phyloP scores from a whole-genome alignment of 2,888 invertebrate species.

The Brachyptera risi region DNA sequence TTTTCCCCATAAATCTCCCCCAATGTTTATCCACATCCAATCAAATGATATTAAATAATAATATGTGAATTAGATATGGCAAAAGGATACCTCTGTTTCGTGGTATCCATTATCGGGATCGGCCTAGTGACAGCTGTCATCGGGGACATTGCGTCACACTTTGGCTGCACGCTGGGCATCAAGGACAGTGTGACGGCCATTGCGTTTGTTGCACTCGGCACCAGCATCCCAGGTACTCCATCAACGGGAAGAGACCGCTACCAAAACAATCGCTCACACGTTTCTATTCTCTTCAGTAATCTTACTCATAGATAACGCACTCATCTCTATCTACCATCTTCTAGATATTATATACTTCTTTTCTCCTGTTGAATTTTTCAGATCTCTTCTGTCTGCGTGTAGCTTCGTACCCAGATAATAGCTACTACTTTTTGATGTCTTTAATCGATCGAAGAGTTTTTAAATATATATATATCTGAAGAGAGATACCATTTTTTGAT shows the following conservation, averaged over 20 bases:
- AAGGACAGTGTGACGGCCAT: constrained; percentile 97
- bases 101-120: constrained; percentile 86
- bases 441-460: too few species aligned
- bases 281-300: too few species aligned
- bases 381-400: not conserved
- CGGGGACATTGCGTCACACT: constrained; percentile 95
- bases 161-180: constrained; percentile 95
- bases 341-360: not conserved
- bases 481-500: too few species aligned
- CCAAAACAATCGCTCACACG: too few species aligned
- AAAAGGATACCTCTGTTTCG: constrained; percentile 94
- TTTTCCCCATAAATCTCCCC: too few species aligned
- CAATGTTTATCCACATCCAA: too few species aligned
- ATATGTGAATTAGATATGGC: constrained; percentile 63
- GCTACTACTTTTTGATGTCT: too few species aligned
- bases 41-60: too few species aligned
- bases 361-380: not conserved
- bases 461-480: too few species aligned
- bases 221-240: constrained; percentile 88
- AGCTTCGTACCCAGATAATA: not conserved
- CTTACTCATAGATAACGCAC: constrained; percentile 8
- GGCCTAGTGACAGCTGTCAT: constrained; percentile 94
- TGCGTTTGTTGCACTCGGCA: constrained; percentile 95
- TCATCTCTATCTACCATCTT: not conserved
- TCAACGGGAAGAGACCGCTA: too few species aligned